Percentiles rank a stretch among this genome's conserved stretches.
Evolutionary conservation across 2,888 invertebrate genomes (phyloP).

Genomic region (Cosmopolites sordidus): DNA sequence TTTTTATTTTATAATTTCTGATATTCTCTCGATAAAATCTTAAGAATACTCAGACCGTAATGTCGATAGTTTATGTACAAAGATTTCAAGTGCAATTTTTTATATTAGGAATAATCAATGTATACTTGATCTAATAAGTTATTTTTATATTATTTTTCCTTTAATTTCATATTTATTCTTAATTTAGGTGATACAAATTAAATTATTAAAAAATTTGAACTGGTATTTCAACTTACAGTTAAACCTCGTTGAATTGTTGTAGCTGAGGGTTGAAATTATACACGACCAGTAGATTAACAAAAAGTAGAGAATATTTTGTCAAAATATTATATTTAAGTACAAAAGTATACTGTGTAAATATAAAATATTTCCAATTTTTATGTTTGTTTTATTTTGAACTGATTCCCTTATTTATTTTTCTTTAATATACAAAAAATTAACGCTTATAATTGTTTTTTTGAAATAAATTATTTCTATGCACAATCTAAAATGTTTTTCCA

Average conservation of each 20-base stretch:
- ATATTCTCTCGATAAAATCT: not conserved
- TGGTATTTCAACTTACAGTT: constrained; percentile 25
- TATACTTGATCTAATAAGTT: constrained; percentile 10
- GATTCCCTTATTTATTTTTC: too few species aligned
- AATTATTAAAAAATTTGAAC: constrained; percentile 18
- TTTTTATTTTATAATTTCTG: not conserved
- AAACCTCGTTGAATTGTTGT: not conserved
- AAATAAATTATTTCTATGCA: not conserved
- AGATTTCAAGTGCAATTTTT: constrained; percentile 15
- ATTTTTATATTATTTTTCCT: constrained; percentile 13
- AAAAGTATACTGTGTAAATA: constrained; percentile 31
- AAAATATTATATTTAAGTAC: constrained; percentile 31
- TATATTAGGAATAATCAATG: constrained; percentile 5
- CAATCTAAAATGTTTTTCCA: constrained; percentile 38
- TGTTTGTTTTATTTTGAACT: constrained; percentile 4
- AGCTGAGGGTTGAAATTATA: not conserved
- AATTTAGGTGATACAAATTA: constrained; percentile 10
- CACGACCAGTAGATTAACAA: not conserved
- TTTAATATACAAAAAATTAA: too few species aligned
- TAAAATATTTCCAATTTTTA: constrained; percentile 32
- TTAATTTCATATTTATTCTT: not conserved
- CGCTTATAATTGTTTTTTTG: constrained; percentile 9
- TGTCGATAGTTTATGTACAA: constrained; percentile 8
- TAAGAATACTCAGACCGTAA: constrained; percentile 5
- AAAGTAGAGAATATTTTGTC: constrained; percentile 15